Evolutionary conservation across 2,113 vertebrate species (phyloP), one percentile per base, ranked within the genome.

Genomic region (Xenotilapia flavipinnis): DNA sequence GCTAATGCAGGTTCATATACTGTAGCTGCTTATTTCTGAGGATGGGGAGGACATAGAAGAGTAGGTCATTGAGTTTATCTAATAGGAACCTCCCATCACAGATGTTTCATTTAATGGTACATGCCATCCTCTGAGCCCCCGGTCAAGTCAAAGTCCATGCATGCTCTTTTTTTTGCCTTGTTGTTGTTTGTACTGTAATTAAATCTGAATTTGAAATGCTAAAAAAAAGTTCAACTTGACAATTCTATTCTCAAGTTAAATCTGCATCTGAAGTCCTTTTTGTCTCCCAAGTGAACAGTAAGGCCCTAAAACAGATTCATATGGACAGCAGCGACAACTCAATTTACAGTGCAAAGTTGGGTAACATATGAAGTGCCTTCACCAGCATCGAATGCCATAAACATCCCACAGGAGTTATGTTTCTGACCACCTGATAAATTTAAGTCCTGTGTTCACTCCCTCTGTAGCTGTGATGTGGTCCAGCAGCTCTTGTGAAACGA

Each of bases 51-150:
- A 86, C 54, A 36, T 60, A 84, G 28, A 26, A 17, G 2, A 56
- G 40, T 77, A 19, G 90, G 82, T 89, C 87, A 90, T 26, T 65
- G 87, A 80, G 89, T 93, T 83, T 87, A 89, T 91, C 80, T 80
- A 55, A 65, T 6, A 70, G 21, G 56, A 75, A 83, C 79, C 84
- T 86, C 83, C 86, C 90, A 68, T 86, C 47, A 88, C 89, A 91
- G 90, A 89, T 92, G 89, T 90, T 94, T 92, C 51, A 87, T 86
- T 82, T 77, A 89, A 91, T 62, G 26, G 21, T 62, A 49, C 58
- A 49, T 84, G 89, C 73, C 81, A 85, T 49, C 42, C 55, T 68
- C 68, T 86, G 28, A 62, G 28, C 77, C 54, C 9, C 19, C 38
- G 13, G 17, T 51, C 47, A 70, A 51, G 54, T 54, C 21, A 49